These are phyloP conservation scores for Ephydatia muelleri DNA, from an alignment of 37 sponge, comb jelly and placozoan genomes.

Conservation along the genomic window DNA sequence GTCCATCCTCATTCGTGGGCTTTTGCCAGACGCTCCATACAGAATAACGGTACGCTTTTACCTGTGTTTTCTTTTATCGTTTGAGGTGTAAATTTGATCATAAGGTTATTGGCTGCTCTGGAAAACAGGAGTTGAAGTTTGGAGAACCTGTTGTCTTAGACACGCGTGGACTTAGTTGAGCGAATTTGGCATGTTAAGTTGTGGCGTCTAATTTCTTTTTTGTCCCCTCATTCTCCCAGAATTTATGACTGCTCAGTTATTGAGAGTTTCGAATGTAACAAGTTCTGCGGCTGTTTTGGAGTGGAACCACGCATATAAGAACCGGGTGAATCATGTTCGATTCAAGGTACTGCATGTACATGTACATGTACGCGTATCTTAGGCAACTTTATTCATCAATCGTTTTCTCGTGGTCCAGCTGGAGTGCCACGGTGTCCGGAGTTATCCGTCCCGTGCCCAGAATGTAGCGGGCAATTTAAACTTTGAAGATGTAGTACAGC, in stretches of 20 bases:
- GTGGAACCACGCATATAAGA: constrained; percentile 42
- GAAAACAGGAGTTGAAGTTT: background rate
- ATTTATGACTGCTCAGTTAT: constrained; percentile 25
- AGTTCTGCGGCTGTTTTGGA: constrained; percentile 26
- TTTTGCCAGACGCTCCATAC: constrained; percentile 43
- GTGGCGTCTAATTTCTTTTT: background rate
- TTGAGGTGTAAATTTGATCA: background rate
- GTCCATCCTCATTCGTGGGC: constrained; percentile 30
- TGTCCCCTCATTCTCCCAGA: background rate
- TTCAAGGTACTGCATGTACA: constrained; percentile 31
- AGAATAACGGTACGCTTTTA: constrained; percentile 37
- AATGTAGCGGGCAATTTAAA: background rate
- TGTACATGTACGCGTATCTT: no score
- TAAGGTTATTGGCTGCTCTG: background rate
- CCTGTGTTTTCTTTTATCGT: background rate
- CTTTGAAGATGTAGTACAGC: constrained; percentile 7
- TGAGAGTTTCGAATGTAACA: constrained; percentile 28
- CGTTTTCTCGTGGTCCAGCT: constrained; percentile 30
- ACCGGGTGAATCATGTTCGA: constrained; percentile 45
- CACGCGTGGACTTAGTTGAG: background rate
- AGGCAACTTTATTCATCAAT: background rate
- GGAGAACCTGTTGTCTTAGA: background rate
- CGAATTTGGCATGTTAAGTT: background rate
- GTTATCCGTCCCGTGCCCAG: constrained; percentile 6
- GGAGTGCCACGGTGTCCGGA: constrained; percentile 32